phyloP scores from a whole-genome alignment of 92 coral and sea anemone genomes.

The Palythoa caribaeorum region DNA sequence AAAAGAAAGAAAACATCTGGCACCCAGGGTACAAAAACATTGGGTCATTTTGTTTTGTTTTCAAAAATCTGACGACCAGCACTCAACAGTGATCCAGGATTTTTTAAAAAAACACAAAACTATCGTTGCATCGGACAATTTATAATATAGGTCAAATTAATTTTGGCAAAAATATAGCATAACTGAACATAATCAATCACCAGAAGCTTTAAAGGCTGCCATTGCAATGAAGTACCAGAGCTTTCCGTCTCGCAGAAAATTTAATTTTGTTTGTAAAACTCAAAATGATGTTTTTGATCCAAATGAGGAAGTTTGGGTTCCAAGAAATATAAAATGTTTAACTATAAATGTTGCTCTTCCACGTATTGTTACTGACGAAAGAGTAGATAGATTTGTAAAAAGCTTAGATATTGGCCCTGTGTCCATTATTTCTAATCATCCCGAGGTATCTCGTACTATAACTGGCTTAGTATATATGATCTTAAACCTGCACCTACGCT shows the following conservation, averaged over 20 bases:
- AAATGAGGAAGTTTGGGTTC: constrained; percentile 55
- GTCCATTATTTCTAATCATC: constrained; percentile 11
- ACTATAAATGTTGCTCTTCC: constrained; percentile 42
- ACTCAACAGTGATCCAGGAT: too few relatives aligned
- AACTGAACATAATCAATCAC: constrained; percentile 49
- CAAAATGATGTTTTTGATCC: constrained; percentile 64
- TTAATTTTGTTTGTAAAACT: constrained; percentile 59
- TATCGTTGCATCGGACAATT: too few relatives aligned
- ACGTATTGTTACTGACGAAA: constrained; percentile 1
- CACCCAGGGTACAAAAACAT: too few relatives aligned
- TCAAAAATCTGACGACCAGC: too few relatives aligned
- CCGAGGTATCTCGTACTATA: constrained; percentile 44
- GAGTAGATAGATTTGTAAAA: constrained; percentile 52
- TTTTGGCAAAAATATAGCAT: too few relatives aligned
- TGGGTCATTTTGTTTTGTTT: too few relatives aligned
- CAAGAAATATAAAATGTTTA: constrained; percentile 62
- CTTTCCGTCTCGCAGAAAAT: constrained; percentile 52
- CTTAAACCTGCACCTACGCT: constrained; percentile 12
- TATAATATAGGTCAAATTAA: too few relatives aligned
- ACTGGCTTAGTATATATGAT: constrained; percentile 39
- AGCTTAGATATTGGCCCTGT: constrained; percentile 33
- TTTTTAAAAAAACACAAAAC: too few relatives aligned
- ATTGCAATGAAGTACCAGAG: constrained; percentile 54
- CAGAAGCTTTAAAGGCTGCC: constrained; percentile 57
- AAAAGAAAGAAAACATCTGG: too few relatives aligned